Evolutionary conservation across 2,888 invertebrate genomes (phyloP).

Genomic region (Agrochola lychnidis): DNA sequence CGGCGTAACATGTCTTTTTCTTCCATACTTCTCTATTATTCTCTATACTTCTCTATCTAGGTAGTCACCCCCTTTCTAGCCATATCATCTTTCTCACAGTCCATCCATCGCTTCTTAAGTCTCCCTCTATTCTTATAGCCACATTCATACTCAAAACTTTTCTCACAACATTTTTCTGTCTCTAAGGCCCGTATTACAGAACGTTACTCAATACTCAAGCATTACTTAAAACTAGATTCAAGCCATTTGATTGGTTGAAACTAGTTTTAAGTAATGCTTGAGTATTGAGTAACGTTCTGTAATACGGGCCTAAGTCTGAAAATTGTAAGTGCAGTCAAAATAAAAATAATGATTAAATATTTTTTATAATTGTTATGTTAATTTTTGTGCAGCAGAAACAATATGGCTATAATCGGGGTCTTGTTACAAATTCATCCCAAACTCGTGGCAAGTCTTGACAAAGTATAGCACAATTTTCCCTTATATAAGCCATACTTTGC

Average conservation of each 20-base stretch:
- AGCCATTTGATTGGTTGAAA: too few relatives aligned
- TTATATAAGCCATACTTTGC: not conserved
- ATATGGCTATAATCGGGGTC: not conserved
- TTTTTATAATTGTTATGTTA: not conserved
- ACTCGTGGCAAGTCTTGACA: not conserved
- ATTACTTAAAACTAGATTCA: too few relatives aligned
- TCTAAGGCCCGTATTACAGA: too few relatives aligned
- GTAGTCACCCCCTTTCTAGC: not conserved
- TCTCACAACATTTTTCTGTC: not conserved
- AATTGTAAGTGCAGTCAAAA: too few relatives aligned
- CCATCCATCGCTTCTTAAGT: not conserved
- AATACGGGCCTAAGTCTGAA: too few relatives aligned
- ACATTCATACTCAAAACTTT: not conserved
- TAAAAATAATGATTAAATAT: not conserved
- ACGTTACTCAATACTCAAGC: too few relatives aligned
- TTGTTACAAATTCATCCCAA: not conserved
- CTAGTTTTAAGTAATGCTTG: too few relatives aligned
- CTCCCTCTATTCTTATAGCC: not conserved
- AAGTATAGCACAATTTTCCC: not conserved
- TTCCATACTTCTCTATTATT: not conserved
- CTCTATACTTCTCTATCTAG: not conserved
- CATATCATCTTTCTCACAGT: not conserved
- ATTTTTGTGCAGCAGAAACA: not conserved
- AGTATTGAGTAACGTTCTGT: too few relatives aligned
- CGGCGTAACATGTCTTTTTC: not conserved